These are phyloP conservation scores for Netelia melanura DNA, from an alignment of 2,888 invertebrate genomes.

Conservation along the genomic window DNA sequence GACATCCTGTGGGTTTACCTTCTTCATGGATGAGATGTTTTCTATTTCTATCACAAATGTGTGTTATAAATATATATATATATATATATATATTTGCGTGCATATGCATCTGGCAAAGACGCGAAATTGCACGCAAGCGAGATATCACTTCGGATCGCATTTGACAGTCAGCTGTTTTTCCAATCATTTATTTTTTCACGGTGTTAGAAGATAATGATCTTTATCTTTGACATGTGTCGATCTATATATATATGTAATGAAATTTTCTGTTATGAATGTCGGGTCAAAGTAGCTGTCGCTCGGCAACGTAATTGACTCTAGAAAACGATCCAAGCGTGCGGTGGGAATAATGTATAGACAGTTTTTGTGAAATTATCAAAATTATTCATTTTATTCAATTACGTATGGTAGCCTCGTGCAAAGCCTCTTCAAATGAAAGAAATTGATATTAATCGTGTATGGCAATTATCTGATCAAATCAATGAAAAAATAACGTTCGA, in stretches of 20 bases:
- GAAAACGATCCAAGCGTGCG: slow-evolving; percentile 1
- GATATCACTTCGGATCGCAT: not conserved
- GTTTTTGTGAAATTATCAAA: no score
- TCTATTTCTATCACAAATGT: not conserved
- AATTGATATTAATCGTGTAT: no score
- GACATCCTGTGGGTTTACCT: slow-evolving; percentile 27
- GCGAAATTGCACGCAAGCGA: not conserved
- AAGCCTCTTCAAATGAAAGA: no score
- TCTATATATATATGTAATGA: not conserved
- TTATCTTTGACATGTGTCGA: not conserved
- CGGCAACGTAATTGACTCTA: not conserved
- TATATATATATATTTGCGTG: not conserved
- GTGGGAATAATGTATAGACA: not conserved
- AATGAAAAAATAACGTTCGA: no score
- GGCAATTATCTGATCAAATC: no score
- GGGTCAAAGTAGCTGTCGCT: slow-evolving; percentile 1
- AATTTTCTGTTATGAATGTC: slow-evolving; percentile 52
- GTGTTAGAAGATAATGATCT: slow-evolving; percentile 3
- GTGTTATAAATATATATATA: no score
- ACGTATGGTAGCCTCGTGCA: no score
- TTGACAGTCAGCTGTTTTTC: slow-evolving; percentile 59
- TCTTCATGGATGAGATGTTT: slow-evolving; percentile 12
- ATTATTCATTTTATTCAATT: no score
- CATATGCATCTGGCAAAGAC: not conserved
- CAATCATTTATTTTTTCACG: slow-evolving; percentile 51